These are phyloP conservation scores for Channa striata DNA, from an alignment of 2,797 vertebrate species.

Conservation along the genomic window DNA sequence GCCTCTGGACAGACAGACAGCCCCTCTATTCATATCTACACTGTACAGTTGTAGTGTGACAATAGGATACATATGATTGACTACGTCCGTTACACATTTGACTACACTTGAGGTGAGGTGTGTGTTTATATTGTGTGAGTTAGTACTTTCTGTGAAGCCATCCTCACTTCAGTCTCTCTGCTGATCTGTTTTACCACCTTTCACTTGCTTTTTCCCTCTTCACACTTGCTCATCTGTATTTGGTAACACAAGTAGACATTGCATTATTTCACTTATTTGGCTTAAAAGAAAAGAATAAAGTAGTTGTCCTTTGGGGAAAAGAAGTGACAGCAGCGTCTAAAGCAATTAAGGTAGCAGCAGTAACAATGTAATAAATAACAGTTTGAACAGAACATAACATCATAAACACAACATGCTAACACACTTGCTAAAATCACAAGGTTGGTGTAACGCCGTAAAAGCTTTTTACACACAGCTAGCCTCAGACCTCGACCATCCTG, in stretches of 20 bases:
- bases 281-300: constrained; percentile 67
- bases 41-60: constrained; percentile 55
- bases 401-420: constrained; percentile 55
- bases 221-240: constrained; percentile 76
- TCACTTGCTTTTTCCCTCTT: constrained; percentile 61
- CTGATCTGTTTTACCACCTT: constrained; percentile 7
- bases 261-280: constrained; percentile 85
- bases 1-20: constrained; percentile 75
- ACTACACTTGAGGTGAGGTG: constrained; percentile 49
- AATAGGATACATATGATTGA: constrained; percentile 15
- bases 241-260: constrained; percentile 83
- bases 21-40: constrained; percentile 30
- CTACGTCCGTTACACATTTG: constrained; percentile 35
- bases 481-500: constrained; percentile 30
- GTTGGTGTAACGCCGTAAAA: constrained; percentile 77
- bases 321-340: constrained; percentile 84
- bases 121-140: constrained; percentile 45
- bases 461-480: constrained; percentile 74
- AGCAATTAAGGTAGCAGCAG: constrained; percentile 83
- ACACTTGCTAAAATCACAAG: constrained; percentile 64
- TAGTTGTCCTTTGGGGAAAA: constrained; percentile 83
- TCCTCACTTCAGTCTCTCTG: constrained; percentile 22
- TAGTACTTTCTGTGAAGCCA: constrained; percentile 44
- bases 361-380: constrained; percentile 83
- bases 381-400: constrained; percentile 63